Conservation (phyloP, 2,888 invertebrate species). For the Cactoblastis cactorum region DNA sequence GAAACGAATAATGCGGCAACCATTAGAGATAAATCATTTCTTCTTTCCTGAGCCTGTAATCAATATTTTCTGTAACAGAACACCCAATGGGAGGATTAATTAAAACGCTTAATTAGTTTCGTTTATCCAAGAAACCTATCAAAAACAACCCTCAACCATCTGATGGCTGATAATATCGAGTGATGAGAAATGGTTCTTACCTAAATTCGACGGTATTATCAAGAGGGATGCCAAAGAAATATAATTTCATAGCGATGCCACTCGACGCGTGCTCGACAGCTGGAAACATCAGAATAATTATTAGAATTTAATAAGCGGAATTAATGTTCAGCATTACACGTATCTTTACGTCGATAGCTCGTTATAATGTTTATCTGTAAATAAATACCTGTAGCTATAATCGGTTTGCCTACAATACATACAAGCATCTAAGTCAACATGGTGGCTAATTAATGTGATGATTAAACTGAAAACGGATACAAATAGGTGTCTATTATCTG, state of each 20-base stretch:
- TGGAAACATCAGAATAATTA: constrained; percentile 3
- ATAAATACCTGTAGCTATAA: constrained; percentile 59
- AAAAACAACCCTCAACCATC: constrained; percentile 58
- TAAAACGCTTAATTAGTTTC: constrained; percentile 74
- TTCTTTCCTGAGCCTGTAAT: constrained; percentile 40
- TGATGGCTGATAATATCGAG: constrained; percentile 54
- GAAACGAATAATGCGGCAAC: constrained; percentile 25
- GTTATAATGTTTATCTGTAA: constrained; percentile 34
- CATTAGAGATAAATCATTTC: constrained; percentile 28
- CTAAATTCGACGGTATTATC: constrained; percentile 18
- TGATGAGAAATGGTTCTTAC: constrained; percentile 29
- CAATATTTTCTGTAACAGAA: constrained; percentile 69
- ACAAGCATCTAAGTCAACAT: constrained; percentile 64
- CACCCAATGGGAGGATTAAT: constrained; percentile 68
- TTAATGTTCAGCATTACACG: neutral
- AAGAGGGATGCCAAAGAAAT: constrained; percentile 7
- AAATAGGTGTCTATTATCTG: constrained; percentile 59
- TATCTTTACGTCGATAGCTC: neutral
- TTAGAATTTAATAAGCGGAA: constrained; percentile 5
- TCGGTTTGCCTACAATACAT: constrained; percentile 64
- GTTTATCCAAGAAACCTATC: constrained; percentile 68
- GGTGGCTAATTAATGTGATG: constrained; percentile 69
- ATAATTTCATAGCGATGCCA: constrained; percentile 10
- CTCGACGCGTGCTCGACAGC: neutral
- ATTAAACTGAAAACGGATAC: constrained; percentile 66